A percentile compares a stretch with the other conserved stretches of the same genome.
phyloP scores from a whole-genome alignment of 2,113 vertebrate genomes.

The Scolopax mira region DNA sequence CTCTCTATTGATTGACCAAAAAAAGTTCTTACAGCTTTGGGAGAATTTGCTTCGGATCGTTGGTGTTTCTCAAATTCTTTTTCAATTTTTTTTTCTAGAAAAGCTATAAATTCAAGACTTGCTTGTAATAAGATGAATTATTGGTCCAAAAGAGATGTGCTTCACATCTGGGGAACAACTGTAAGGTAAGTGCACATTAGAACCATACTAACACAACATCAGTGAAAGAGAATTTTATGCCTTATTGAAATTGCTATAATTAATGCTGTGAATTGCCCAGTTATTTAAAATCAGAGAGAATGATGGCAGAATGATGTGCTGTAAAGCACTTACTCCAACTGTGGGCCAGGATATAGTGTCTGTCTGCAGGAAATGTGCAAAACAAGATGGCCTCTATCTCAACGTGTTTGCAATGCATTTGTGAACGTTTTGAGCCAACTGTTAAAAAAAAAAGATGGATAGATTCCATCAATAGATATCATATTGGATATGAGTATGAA shows the following conservation, averaged over 20 bases:
- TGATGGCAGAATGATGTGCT: background rate
- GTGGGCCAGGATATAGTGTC: background rate
- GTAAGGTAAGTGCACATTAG: background rate
- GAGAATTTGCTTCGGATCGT: fast-evolving
- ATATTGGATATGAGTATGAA: background rate
- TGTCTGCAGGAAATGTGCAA: background rate
- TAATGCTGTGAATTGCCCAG: background rate
- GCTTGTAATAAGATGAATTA: background rate
- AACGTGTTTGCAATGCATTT: background rate
- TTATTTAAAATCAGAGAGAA: background rate
- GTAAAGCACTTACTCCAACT: background rate
- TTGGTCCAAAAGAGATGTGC: background rate
- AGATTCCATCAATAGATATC: background rate
- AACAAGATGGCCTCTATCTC: background rate
- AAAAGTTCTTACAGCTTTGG: background rate
- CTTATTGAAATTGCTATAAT: background rate
- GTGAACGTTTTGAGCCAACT: background rate
- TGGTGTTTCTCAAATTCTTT: fast-evolving
- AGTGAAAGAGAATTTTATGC: background rate
- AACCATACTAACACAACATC: background rate
- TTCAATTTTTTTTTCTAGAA: fast-evolving
- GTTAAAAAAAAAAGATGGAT: background rate
- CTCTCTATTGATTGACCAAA: background rate
- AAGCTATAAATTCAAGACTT: background rate
- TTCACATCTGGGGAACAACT: background rate